These are phyloP conservation scores for Beris morrisii DNA, from an alignment of 2,888 invertebrate species.

Conservation along the genomic window DNA sequence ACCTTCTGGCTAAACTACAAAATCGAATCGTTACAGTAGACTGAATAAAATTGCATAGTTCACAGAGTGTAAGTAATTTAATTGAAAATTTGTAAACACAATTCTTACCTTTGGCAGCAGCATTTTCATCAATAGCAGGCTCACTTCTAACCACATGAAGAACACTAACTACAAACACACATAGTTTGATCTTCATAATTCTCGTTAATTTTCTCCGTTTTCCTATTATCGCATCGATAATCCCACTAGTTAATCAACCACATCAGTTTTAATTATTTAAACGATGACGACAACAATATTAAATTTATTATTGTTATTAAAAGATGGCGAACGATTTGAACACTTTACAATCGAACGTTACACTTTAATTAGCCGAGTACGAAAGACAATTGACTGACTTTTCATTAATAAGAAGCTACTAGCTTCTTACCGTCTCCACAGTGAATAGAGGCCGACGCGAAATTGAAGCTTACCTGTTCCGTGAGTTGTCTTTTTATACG, in stretches of 20 bases:
- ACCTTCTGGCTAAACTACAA: too few species aligned
- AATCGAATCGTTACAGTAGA: too few species aligned
- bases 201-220: conserved; percentile 2
- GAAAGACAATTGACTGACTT: not conserved
- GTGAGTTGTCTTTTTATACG: conserved; percentile 26
- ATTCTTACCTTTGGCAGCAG: conserved; percentile 4
- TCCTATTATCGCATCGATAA: conserved; percentile 1
- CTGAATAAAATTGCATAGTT: too few species aligned
- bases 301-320: too few species aligned
- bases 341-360: not conserved
- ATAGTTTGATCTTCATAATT: conserved; percentile 10
- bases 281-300: not conserved
- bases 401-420: not conserved
- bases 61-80: too few species aligned
- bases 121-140: not conserved
- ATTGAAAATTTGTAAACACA: too few species aligned
- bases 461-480: conserved; percentile 28
- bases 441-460: conserved; percentile 23
- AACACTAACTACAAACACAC: conserved; percentile 7
- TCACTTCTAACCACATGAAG: conserved; percentile 14
- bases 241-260: conserved; percentile 1
- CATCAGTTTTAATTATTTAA: conserved; percentile 2
- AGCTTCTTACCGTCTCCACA: conserved; percentile 13
- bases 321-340: too few species aligned
- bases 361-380: not conserved